phyloP scores from a whole-genome alignment of 2,797 vertebrate genomes.

The Poeciliopsis gracilis region DNA sequence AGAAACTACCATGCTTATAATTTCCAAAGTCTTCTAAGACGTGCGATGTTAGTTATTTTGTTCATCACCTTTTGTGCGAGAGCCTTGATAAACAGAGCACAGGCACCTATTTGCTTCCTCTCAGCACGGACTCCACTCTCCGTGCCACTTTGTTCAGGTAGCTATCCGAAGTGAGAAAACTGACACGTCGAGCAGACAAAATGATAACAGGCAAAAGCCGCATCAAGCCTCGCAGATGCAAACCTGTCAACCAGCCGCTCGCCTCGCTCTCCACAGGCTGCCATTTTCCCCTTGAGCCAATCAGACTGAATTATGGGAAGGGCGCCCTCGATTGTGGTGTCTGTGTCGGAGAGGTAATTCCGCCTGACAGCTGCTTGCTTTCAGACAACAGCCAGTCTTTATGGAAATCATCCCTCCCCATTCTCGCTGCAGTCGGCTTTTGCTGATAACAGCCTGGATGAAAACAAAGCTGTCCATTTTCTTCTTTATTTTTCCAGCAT shows the following conservation, averaged over 20 bases:
- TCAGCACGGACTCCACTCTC: constrained; percentile 45
- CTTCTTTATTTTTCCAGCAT: constrained; percentile 23
- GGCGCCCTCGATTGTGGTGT: constrained; percentile 80
- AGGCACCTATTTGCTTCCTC: constrained; percentile 24
- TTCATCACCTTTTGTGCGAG: neutral
- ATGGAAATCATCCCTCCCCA: constrained; percentile 77
- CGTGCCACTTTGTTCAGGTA: constrained; percentile 59
- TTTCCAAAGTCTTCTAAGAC: neutral
- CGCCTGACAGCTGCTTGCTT: constrained; percentile 81
- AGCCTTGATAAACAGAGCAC: neutral
- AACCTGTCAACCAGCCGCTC: constrained; percentile 74
- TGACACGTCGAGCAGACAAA: constrained; percentile 66
- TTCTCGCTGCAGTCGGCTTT: constrained; percentile 61
- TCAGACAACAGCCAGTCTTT: constrained; percentile 82
- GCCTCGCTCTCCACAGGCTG: constrained; percentile 75
- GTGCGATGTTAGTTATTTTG: neutral
- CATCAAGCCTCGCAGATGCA: constrained; percentile 61
- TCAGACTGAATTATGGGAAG: constrained; percentile 82
- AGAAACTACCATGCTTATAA: neutral
- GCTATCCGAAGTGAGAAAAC: constrained; percentile 51
- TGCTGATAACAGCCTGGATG: constrained; percentile 63
- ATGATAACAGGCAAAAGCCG: constrained; percentile 76
- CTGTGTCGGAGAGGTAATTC: constrained; percentile 79
- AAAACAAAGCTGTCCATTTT: constrained; percentile 71
- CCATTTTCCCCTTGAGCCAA: constrained; percentile 83